These are phyloP conservation scores for Sphaerodactylus townsendi DNA, from an alignment of 2,113 vertebrate genomes.

Conservation along the genomic window DNA sequence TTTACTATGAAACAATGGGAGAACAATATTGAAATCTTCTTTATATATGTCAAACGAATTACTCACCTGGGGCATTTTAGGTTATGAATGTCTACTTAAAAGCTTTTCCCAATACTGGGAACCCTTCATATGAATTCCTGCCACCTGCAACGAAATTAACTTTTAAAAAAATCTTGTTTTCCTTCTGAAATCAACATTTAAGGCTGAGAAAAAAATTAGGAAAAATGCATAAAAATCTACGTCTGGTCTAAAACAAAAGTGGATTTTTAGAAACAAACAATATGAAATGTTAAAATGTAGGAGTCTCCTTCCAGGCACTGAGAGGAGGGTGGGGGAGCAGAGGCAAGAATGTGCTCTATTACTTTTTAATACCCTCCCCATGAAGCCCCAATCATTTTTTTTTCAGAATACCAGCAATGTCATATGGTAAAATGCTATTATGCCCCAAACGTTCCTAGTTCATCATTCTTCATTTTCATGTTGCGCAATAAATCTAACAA, in stretches of 20 bases:
- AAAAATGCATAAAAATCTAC: background rate
- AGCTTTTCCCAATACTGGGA: constrained; percentile 18
- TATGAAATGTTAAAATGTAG: background rate
- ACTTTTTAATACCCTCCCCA: constrained; percentile 26
- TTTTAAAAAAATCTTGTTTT: constrained; percentile 18
- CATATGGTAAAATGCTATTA: constrained; percentile 1
- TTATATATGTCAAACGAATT: constrained; percentile 9
- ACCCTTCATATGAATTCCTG: background rate
- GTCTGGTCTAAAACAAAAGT: background rate
- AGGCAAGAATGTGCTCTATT: background rate
- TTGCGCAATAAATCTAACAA: constrained; percentile 36
- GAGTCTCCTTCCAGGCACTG: background rate
- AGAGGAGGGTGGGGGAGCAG: background rate
- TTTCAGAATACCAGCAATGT: background rate
- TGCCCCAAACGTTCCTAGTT: background rate
- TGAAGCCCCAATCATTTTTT: background rate
- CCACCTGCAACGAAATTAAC: constrained; percentile 27
- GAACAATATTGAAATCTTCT: constrained; percentile 17
- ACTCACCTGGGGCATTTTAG: constrained; percentile 16
- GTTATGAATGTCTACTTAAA: constrained; percentile 31
- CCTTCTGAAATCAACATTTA: background rate
- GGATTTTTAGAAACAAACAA: background rate
- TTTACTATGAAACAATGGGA: constrained; percentile 3
- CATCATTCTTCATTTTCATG: constrained; percentile 40
- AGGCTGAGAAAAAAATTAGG: background rate